Evolutionary conservation across 2,888 invertebrate species (phyloP).

Genomic region (Dasysyrphus tricinctus): DNA sequence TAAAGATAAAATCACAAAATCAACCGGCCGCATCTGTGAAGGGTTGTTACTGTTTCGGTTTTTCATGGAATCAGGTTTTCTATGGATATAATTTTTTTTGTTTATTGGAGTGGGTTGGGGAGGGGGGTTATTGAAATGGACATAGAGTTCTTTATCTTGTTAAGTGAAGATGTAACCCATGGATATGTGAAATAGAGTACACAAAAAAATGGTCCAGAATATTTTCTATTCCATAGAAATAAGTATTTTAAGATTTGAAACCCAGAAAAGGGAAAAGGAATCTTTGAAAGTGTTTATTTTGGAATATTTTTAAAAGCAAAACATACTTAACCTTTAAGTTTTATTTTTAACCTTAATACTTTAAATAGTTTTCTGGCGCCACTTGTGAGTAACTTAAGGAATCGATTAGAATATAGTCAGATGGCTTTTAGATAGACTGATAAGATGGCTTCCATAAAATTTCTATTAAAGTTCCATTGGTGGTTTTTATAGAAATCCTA

Average conservation of each 20-base stretch:
- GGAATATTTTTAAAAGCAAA: not conserved
- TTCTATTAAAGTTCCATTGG: no score
- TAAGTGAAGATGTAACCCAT: slow-evolving; percentile 3
- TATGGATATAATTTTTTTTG: not conserved
- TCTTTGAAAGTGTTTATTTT: not conserved
- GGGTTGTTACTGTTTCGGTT: slow-evolving; percentile 39
- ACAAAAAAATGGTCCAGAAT: slow-evolving; percentile 1
- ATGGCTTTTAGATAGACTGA: no score
- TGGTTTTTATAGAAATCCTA: no score
- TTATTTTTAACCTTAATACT: not conserved
- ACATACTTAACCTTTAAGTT: not conserved
- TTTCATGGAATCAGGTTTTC: slow-evolving; percentile 3
- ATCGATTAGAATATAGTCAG: no score
- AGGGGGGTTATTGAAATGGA: slow-evolving; percentile 5
- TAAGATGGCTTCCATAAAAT: no score
- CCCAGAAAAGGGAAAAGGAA: not conserved
- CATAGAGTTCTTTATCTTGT: slow-evolving; percentile 20
- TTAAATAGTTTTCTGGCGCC: not conserved
- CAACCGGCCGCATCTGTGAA: slow-evolving; percentile 67
- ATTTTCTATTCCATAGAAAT: not conserved
- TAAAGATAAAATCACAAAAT: slow-evolving; percentile 67
- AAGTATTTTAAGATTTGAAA: not conserved
- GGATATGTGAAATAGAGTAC: slow-evolving; percentile 6
- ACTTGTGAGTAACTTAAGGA: not conserved
- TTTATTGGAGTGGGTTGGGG: not conserved